Evolutionary conservation across 2,797 vertebrate species (phyloP).

Genomic region (Nannoperca australis): DNA sequence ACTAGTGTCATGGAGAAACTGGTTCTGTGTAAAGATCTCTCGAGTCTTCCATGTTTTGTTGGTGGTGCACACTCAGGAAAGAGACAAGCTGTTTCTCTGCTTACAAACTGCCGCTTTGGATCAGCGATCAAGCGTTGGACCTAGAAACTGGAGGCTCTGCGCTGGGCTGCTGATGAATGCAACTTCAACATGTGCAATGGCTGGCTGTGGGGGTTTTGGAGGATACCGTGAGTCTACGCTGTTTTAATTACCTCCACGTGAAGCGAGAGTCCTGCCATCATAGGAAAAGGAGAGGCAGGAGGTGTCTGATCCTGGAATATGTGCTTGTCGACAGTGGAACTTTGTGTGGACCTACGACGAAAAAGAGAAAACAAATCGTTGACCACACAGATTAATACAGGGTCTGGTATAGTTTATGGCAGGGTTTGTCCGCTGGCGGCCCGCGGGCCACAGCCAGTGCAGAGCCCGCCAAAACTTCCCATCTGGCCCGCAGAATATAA

Average conservation of each 20-base stretch:
- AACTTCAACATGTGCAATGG: background rate
- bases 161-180: background rate
- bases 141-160: constrained; percentile 15
- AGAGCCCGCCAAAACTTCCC: too few relatives aligned
- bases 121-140: background rate
- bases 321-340: constrained; percentile 96
- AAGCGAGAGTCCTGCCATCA: constrained; percentile 91
- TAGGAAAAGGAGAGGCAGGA: constrained; percentile 95
- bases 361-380: constrained; percentile 10
- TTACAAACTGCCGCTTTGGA: background rate
- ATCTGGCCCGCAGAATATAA: too few relatives aligned
- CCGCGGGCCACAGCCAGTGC: too few relatives aligned
- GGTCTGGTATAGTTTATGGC: background rate
- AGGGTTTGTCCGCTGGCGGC: too few relatives aligned
- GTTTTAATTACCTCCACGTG: constrained; percentile 91
- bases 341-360: constrained; percentile 93
- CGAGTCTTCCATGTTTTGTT: constrained; percentile 9
- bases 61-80: constrained; percentile 18
- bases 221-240: background rate
- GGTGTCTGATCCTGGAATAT: constrained; percentile 90
- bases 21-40: constrained; percentile 17
- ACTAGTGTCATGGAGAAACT: constrained; percentile 12
- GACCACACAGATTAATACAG: background rate
- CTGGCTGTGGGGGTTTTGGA: background rate
- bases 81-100: constrained; percentile 22